These are phyloP conservation scores for Yponomeuta malinellus DNA, from an alignment of 2,888 invertebrate species.

Conservation along the genomic window DNA sequence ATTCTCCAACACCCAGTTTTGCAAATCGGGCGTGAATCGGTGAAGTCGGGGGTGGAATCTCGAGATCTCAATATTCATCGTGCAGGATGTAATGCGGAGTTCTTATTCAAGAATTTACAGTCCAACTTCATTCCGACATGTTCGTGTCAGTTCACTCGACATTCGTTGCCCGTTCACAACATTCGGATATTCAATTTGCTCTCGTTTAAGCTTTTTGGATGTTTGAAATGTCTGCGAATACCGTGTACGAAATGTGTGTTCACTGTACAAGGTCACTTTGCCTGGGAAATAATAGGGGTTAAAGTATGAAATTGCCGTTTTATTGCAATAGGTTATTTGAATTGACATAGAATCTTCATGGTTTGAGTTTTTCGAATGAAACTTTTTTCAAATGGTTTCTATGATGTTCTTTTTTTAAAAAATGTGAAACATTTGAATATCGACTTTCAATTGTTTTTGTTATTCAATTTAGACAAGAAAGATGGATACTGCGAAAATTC, in stretches of 20 bases:
- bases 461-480: no score
- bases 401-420: no score
- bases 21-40: constrained; percentile 8
- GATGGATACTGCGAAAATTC: no score
- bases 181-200: not conserved
- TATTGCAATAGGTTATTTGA: no score
- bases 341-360: no score
- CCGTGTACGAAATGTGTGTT: not conserved
- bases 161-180: not conserved
- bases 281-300: no score
- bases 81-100: not conserved
- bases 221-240: not conserved
- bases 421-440: no score
- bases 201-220: not conserved
- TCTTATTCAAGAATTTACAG: not conserved
- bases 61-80: constrained; percentile 9
- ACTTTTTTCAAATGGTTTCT: no score
- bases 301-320: no score
- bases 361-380: no score
- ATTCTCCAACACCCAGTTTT: not conserved
- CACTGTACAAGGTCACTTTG: no score
- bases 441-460: no score
- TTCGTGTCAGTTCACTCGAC: not conserved
- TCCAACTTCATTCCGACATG: not conserved
- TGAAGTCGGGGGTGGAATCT: constrained; percentile 8